A percentile compares a stretch with the other conserved stretches of the same genome.
Conservation (phyloP, 2,888 invertebrate genomes). For the Atherix ibis region DNA sequence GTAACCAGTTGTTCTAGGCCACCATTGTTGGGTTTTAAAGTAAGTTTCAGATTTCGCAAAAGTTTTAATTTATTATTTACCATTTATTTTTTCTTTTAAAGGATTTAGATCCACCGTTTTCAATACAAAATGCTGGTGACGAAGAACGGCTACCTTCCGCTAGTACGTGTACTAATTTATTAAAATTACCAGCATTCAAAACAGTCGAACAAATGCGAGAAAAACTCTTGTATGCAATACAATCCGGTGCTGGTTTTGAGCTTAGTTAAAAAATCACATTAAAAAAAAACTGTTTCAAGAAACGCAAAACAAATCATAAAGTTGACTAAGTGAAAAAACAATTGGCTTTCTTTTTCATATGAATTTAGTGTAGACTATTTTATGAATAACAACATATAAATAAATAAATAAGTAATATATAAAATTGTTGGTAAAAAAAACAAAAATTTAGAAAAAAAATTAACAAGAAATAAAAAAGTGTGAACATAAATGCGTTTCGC, state of each 20-base stretch:
- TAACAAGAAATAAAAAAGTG: no score
- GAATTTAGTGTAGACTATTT: no score
- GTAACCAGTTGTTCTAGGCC: constrained; percentile 97
- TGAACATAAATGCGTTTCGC: no score
- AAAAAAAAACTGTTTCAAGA: no score
- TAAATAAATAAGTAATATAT: no score
- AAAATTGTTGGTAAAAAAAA: no score
- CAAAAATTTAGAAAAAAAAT: no score
- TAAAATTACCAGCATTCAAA: constrained; percentile 85
- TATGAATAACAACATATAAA: no score
- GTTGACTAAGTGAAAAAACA: no score
- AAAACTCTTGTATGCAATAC: constrained; percentile 83
- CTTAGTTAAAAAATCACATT: constrained; percentile 65
- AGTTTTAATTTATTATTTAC: constrained; percentile 3
- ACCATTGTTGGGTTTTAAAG: constrained; percentile 92
- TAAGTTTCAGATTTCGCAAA: constrained; percentile 27
- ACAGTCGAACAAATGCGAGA: constrained; percentile 59
- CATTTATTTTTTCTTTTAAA: no score
- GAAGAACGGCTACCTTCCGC: constrained; percentile 89
- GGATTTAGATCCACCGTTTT: constrained; percentile 92
- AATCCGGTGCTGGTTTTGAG: constrained; percentile 92
- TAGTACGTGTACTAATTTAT: constrained; percentile 94
- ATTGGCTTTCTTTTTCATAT: no score
- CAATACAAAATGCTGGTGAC: constrained; percentile 83
- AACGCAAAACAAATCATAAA: no score